Base-by-base conservation (phyloP, 2,797 vertebrate species). In the Cryptoblepharus egeriae region DNA sequence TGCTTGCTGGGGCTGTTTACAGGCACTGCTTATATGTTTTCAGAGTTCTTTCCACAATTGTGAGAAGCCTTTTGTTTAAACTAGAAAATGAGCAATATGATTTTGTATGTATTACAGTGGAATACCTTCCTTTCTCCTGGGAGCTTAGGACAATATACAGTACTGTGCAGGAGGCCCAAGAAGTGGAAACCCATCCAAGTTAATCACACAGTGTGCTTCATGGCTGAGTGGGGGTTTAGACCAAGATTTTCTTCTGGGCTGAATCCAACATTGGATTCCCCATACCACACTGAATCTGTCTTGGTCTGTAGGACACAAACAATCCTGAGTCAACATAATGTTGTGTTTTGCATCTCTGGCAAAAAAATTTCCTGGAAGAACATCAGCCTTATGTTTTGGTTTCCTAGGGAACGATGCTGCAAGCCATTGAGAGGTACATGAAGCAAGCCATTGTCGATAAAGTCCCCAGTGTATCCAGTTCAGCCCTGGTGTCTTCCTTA, bases 361-460 rank as follows among this genome's bases (percentile, higher is more conserved):
- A 30, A 16, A 24, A 1, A 28, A 0, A 2, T 32, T 30, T 0
- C 2, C 2, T 1, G n/a, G 24, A 52, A 37, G 18, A n/a, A 5
- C 3, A 10, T 4, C 65, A 22, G 0, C 0, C 5, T 0, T 7
- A 55, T 65, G 22, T 68, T 10, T 7, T 10, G 24, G 1, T 79
- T 64, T 22, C 2, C 0, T 81, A 99, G 98, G 98, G 97, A 52
- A 99, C 98, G 1, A 99, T 99, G 98, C 94, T 99, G 67, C 98
- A 99, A 84, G 98, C 97, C 83, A 98, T 99, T 42, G 98, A 99
- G 94, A 93, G 98, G 18, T 99, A 99, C 92, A 99, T 99, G 98
- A 99, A 99, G 79, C 98, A 99, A 89, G 98, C 98, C 81, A 99
- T 99, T 42, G 98, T 99, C 92, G 98, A 99, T 92, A 99, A 97